A percentile compares a stretch with the other conserved stretches of the same genome.
phyloP scores from a whole-genome alignment of 2,797 vertebrate genomes.

The Micrastur ruficollis region DNA sequence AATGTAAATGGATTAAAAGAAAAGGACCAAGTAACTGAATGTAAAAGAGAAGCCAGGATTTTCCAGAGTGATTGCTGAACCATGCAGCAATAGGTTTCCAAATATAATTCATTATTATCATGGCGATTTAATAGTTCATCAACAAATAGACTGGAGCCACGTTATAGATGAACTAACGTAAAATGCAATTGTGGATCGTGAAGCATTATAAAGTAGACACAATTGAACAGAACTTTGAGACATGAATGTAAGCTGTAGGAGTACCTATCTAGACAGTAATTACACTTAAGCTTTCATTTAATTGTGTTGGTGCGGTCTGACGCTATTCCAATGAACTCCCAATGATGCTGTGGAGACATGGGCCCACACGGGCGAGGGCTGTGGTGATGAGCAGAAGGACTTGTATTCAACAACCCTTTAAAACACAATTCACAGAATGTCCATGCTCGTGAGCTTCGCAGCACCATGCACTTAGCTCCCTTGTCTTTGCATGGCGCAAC shows the following conservation, averaged over 20 bases:
- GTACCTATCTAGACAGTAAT: background rate
- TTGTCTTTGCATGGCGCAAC: background rate
- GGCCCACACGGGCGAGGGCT: rapidly evolving
- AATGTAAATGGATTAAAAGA: constrained; percentile 63
- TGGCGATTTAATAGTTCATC: background rate
- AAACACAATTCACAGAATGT: background rate
- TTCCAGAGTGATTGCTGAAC: constrained; percentile 20
- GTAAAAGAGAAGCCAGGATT: constrained; percentile 28
- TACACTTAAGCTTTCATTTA: background rate
- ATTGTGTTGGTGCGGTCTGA: background rate
- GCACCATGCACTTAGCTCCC: background rate
- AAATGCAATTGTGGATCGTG: background rate
- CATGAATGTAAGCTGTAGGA: background rate
- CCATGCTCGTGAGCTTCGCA: background rate
- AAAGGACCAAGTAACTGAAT: constrained; percentile 7
- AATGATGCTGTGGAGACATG: background rate
- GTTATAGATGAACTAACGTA: background rate
- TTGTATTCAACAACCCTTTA: background rate
- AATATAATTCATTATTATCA: background rate
- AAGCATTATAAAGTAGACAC: background rate
- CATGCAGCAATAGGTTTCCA: background rate
- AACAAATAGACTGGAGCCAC: background rate
- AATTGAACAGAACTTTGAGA: background rate
- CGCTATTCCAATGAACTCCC: background rate
- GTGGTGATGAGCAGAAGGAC: background rate